Conservation (phyloP, 2,888 invertebrate genomes). For the Suillia variegata region DNA sequence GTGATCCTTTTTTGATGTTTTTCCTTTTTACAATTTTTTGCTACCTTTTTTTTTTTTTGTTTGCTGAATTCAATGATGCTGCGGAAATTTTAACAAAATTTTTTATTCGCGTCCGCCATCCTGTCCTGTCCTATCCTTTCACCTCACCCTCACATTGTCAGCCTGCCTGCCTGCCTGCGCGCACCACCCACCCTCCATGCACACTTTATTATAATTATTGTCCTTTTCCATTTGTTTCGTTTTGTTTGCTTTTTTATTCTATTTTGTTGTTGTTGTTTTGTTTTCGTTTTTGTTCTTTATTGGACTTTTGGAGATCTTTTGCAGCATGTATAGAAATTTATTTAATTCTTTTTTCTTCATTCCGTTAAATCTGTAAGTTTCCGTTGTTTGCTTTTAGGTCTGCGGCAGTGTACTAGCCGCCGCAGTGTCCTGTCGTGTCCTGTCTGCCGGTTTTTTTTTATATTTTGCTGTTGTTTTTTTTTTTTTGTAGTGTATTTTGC, state of each 20-base stretch:
- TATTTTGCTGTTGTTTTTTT: no score
- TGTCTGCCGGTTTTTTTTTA: no score
- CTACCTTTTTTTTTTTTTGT: conserved; percentile 17
- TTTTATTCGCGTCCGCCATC: not conserved
- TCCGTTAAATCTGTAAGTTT: no score
- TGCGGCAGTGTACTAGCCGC: no score
- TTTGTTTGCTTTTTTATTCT: conserved; percentile 8
- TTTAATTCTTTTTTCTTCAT: no score
- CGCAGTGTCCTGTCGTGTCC: no score
- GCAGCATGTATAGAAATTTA: conserved; percentile 23
- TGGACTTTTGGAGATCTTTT: conserved; percentile 9
- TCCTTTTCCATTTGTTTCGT: conserved; percentile 9
- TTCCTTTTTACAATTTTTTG: conserved; percentile 8
- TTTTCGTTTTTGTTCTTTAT: no score
- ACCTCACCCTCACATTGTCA: no score
- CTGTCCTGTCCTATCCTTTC: not conserved
- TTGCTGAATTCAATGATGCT: conserved; percentile 23
- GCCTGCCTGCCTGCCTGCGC: not conserved
- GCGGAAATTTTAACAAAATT: conserved; percentile 21
- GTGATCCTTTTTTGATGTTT: conserved; percentile 36
- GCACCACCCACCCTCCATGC: not conserved
- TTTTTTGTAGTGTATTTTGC: no score
- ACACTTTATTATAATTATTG: conserved; percentile 18
- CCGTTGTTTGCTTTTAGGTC: no score
- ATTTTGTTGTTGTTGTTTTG: no score